Evolutionary conservation across 1,140 invertebrate genomes (phyloP).

Genomic region (Drosophila rufa): DNA sequence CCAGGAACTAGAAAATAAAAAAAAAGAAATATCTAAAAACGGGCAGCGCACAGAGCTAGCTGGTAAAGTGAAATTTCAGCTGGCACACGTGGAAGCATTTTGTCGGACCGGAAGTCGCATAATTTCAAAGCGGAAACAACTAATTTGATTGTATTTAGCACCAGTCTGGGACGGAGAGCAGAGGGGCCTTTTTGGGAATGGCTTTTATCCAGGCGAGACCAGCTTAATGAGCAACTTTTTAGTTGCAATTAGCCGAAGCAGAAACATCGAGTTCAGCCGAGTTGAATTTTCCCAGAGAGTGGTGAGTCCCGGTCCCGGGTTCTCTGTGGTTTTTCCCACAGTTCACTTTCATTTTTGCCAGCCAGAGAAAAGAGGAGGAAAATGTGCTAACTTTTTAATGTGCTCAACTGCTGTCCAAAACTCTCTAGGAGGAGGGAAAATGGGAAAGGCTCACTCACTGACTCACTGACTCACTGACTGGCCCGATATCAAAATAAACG

Average conservation of each 20-base stretch:
- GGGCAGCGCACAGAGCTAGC: slow-evolving; percentile 19
- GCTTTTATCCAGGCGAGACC: slow-evolving; percentile 17
- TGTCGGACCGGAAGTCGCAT: slow-evolving; percentile 71
- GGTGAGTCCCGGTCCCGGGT: neutral
- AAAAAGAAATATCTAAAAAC: neutral
- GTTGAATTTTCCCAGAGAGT: slow-evolving; percentile 16
- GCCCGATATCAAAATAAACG: slow-evolving; percentile 26
- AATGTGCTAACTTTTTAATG: slow-evolving; percentile 75
- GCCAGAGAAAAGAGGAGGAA: slow-evolving; percentile 25
- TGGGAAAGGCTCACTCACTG: neutral
- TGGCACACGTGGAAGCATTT: slow-evolving; percentile 62
- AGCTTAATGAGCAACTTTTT: slow-evolving; percentile 78
- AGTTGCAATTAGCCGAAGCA: slow-evolving; percentile 68
- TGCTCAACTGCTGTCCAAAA: slow-evolving; percentile 57
- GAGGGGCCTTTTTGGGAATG: neutral
- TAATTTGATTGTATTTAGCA: slow-evolving; percentile 79
- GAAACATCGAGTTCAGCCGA: slow-evolving; percentile 13
- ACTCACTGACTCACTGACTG: neutral
- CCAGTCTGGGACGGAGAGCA: slow-evolving; percentile 13
- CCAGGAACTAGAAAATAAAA: slow-evolving; percentile 13
- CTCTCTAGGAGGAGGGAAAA: neutral
- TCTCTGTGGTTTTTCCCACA: slow-evolving; percentile 57
- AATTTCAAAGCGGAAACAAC: slow-evolving; percentile 72
- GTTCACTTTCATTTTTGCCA: slow-evolving; percentile 76
- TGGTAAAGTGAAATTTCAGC: slow-evolving; percentile 6